phyloP scores from a whole-genome alignment of 2,797 vertebrate species.

The Tympanoctomys barrerae region DNA sequence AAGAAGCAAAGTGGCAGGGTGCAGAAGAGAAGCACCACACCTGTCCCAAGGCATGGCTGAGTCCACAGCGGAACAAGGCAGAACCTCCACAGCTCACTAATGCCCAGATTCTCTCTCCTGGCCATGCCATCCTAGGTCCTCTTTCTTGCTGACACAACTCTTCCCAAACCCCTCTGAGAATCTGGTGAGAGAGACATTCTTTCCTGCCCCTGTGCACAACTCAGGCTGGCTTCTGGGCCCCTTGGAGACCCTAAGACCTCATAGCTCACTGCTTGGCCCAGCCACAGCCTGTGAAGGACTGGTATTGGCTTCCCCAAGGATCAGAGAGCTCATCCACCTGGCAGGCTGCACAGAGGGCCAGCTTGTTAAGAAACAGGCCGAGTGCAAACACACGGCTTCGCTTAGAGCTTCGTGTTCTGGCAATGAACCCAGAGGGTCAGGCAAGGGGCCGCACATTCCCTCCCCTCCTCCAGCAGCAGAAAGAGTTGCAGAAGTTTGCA shows the following conservation, averaged over 20 bases:
- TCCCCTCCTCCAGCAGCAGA: not conserved
- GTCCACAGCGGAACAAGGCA: not conserved
- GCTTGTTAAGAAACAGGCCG: not conserved
- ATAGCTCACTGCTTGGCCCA: not conserved
- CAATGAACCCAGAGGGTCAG: not conserved
- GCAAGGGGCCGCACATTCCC: not conserved
- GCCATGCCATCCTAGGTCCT: not conserved
- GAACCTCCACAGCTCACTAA: not conserved
- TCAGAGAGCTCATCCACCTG: constrained; percentile 17
- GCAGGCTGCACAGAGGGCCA: not conserved
- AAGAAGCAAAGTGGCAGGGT: not conserved
- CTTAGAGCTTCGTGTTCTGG: not conserved
- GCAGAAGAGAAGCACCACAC: not conserved
- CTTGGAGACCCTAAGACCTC: not conserved
- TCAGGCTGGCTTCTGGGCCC: not conserved
- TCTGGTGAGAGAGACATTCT: not conserved
- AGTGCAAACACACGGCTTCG: not conserved
- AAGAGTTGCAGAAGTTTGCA: not conserved
- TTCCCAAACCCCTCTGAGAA: not conserved
- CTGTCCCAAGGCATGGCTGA: not conserved
- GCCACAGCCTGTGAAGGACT: not conserved
- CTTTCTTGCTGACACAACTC: not conserved
- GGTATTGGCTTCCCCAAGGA: constrained; percentile 38
- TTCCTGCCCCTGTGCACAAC: not conserved
- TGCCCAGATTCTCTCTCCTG: not conserved